Base-by-base conservation (phyloP, 2,797 vertebrate genomes). In the Sebastes steindachneri region DNA sequence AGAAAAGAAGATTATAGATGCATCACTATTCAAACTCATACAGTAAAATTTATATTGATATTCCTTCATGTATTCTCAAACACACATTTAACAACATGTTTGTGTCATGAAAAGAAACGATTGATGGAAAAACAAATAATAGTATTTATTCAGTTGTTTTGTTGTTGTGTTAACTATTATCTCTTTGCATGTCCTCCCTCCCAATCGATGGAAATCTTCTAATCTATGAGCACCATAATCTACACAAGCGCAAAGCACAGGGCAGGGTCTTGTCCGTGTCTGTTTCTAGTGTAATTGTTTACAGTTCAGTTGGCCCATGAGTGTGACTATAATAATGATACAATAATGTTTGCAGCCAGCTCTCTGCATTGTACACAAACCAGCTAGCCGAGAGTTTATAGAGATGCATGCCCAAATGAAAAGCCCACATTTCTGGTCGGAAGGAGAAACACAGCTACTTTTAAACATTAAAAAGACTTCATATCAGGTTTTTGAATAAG, bases 251-350 rank as follows among this genome's bases (percentile, higher is more conserved):
- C 41, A 48, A 53, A 35, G 19, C 10, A 0, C 45, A n/a, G 17
- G 7, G 6, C 15, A 45, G 41, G 41, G 31, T 35, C 12, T 37
- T 64, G 15, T 64, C 7, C 28, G 9, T 28, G 51, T 69, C 29
- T 41, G 45, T 66, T 66, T 48, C 17, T 1, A 25, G 10, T 19
- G 3, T 45, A 2, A 45, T 10, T 35, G 17, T 68, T 0, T 25
- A 2, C 23, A 58, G 41, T 54, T 57, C 73, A 73, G 72, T 59
- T 65, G 26, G 60, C 29, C 58, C 41, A 74, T 37, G 5, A 59
- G 66, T 68, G 55, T 75, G n/a, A 71, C 69, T 28, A 65, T 15
- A 69, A 25, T 26, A 69, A 82, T 51, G 17, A 48, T 48, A 48
- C 45, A 48, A 48, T 48, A 48, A 48, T 48, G 45, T 48, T 48